Evolutionary conservation across 2,113 vertebrate genomes (phyloP), one percentile per base, ranked within the genome.

Genomic region (Paramisgurnus dabryanus): DNA sequence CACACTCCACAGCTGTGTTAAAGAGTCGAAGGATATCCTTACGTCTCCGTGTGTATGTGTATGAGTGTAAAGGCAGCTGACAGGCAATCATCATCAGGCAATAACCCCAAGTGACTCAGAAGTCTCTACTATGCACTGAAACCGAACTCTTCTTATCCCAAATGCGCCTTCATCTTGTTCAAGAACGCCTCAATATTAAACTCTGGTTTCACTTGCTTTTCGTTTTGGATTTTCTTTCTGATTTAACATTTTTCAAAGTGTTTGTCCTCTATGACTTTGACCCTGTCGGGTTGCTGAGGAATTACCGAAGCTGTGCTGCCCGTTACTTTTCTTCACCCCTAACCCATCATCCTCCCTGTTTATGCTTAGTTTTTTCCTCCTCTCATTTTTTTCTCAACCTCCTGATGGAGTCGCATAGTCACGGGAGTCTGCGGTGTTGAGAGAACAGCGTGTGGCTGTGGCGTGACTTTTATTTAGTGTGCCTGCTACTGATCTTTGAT

Each of bases 401-500:
- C 47, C 83, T 65, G 78, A 85, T 64, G 47, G 68, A 22, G 53
- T 78, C 47, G 7, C 65, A 69, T 10, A 61, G 78, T 87, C 76
- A 80, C 83, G 74, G 22, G 78, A 43, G 71, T 53, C 72, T 70
- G 72, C 49, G 13, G 45, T 79, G 67, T 50, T 72, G 53, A 72
- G 81, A 87, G 83, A 82, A 85, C 7, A n/a, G 63, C 81, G 79
- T 87, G 65, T 65, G 67, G 61, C 66, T 87, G 67, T 65, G 67
- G 61, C 66, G 63, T 86, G 80, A 65, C 88, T 88, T 87, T 79
- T 76, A 85, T 87, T 85, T 75, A 61, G 87, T 88, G 90, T 91
- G 90, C 88, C 89, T 91, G 89, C 89, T 90, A 90, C 89, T 91
- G 88, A 92, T 79, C 80, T 90, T 87, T 87, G 86, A 89, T 89